Evolutionary conservation across 2,113 vertebrate species (phyloP).

Genomic region (Thryonomys swinderianus): DNA sequence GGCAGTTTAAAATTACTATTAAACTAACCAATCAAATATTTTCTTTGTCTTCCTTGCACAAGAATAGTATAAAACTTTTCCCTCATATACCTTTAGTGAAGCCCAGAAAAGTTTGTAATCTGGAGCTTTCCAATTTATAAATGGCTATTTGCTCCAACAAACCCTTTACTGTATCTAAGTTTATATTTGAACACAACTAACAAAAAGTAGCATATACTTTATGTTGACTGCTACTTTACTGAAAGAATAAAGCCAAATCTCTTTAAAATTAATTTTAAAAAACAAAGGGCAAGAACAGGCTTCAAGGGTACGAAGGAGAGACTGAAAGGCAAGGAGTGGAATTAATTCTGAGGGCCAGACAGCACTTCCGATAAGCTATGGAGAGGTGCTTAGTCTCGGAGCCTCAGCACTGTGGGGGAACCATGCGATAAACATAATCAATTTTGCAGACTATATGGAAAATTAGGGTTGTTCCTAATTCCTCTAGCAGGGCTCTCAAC

Average conservation of each 20-base stretch:
- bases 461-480: neutral
- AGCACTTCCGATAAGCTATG: neutral
- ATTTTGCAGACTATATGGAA: neutral
- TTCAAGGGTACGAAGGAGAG: neutral
- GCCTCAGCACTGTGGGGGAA: neutral
- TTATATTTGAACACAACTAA: neutral
- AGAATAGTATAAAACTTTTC: neutral
- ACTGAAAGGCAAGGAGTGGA: neutral
- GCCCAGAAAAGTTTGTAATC: neutral
- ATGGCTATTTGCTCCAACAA: neutral
- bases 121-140: neutral
- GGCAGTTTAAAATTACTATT: neutral
- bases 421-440: neutral
- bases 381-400: neutral
- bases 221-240: neutral
- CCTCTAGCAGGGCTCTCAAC: neutral
- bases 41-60: neutral
- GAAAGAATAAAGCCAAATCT: neutral
- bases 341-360: neutral
- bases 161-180: neutral
- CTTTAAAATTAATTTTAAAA: neutral
- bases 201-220: neutral
- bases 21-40: neutral
- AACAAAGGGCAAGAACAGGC: neutral
- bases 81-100: no score